These are phyloP conservation scores for Tanytarsus gracilentus DNA, from an alignment of 2,888 invertebrate species.

Conservation along the genomic window DNA sequence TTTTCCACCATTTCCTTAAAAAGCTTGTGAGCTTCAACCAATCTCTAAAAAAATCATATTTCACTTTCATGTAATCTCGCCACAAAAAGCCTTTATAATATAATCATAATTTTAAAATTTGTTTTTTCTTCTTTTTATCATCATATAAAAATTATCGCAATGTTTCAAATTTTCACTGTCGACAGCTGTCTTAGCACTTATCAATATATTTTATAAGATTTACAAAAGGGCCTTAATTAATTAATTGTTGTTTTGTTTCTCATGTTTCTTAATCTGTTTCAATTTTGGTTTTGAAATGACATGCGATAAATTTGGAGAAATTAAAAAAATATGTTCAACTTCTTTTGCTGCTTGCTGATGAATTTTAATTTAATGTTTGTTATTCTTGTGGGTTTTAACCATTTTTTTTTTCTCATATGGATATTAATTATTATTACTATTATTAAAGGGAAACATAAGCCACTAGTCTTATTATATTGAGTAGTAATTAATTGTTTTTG, in stretches of 20 bases:
- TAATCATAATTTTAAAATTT: not conserved
- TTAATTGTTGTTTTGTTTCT: conserved; percentile 3
- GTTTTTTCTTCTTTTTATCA: not conserved
- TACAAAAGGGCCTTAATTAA: conserved; percentile 8
- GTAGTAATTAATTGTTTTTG: not conserved
- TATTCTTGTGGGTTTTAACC: not conserved
- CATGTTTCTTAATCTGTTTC: not conserved
- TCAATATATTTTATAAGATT: not conserved
- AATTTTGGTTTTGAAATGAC: not conserved
- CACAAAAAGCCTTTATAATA: not conserved
- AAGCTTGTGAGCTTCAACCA: too few species aligned
- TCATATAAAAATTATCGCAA: conserved; percentile 26
- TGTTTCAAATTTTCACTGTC: conserved; percentile 12
- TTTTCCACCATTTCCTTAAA: not conserved
- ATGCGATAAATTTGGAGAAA: too few species aligned
- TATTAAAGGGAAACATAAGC: not conserved
- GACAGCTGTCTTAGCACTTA: conserved; percentile 9
- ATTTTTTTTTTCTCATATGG: not conserved
- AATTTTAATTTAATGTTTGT: not conserved
- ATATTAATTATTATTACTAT: not conserved
- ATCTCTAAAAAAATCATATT: too few species aligned
- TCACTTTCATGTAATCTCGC: conserved; percentile 1
- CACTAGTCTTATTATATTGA: too few species aligned
- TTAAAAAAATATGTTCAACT: too few species aligned
- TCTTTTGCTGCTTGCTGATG: too few species aligned